A percentile compares a stretch with the other conserved stretches of the same genome.
phyloP scores from a whole-genome alignment of 2,888 invertebrate species.

The Amphipoea lucens region DNA sequence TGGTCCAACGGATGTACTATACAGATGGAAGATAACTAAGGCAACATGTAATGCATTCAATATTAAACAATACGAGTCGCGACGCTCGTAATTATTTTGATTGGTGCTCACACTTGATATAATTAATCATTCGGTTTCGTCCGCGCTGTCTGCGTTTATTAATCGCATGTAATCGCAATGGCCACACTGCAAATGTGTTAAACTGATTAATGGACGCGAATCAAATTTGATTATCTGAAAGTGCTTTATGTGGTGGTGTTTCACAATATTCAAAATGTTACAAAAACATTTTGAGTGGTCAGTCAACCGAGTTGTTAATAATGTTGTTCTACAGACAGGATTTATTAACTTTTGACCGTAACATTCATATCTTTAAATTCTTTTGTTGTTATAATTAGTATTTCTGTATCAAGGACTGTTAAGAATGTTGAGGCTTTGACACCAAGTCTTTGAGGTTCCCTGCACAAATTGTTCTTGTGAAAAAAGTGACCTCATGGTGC shows the following conservation, averaged over 20 bases:
- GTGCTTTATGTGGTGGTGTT: constrained; percentile 71
- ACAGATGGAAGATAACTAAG: constrained; percentile 59
- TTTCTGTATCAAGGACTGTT: constrained; percentile 35
- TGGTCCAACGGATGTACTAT: constrained; percentile 55
- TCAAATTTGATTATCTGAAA: constrained; percentile 86
- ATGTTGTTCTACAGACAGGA: constrained; percentile 76
- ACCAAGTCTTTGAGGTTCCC: constrained; percentile 8
- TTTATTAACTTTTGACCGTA: constrained; percentile 80
- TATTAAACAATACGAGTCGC: constrained; percentile 65
- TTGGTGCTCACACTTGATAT: constrained; percentile 73
- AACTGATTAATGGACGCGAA: constrained; percentile 86
- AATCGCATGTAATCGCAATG: constrained; percentile 82
- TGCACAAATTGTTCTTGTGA: background rate
- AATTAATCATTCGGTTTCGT: constrained; percentile 85
- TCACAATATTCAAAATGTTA: constrained; percentile 66
- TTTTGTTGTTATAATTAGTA: constrained; percentile 64
- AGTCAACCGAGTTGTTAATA: constrained; percentile 74
- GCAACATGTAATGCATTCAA: constrained; percentile 46
- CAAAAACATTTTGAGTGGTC: constrained; percentile 70
- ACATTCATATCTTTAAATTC: constrained; percentile 67
- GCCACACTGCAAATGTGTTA: constrained; percentile 84
- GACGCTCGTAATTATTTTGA: constrained; percentile 81
- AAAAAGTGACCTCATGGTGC: background rate
- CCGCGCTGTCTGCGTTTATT: constrained; percentile 78
- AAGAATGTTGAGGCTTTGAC: constrained; percentile 11